Base-by-base conservation (phyloP, 2,888 invertebrate species). In the Lochmaea crataegi region DNA sequence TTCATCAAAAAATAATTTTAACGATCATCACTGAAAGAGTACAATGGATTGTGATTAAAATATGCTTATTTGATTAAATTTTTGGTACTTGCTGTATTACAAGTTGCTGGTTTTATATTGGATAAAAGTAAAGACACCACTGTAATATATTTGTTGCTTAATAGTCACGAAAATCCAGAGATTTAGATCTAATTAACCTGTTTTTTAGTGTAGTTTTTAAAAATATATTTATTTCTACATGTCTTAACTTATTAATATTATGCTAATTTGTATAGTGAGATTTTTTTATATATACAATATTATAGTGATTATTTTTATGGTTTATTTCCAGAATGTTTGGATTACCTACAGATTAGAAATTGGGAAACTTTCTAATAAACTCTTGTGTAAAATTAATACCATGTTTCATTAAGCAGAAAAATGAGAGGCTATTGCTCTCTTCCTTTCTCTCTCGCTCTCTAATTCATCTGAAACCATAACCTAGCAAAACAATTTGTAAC, bases 21-120 rank as follows among this genome's bases (percentile, higher is more conserved):
- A 32, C 32, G 32, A 32, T 7, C 32, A 7, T 32, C 32, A 32
- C 32, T 7, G 6, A 1, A 32, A 32, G 6, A 32, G 32, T 65
- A 48, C 48, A 48, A 48, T 18, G 38, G 10, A 32, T 26, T 53
- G 51, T 26, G 22, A 38, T 38, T 38, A 18, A 10, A 38, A 32
- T 38, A 18, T 42, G 32, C 41, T 16, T 14, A 63, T 63, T 45
- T 14, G 32, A 26, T 60, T 56, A 42, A 60, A 63, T 69, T 64
- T 70, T 70, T 70, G 70, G 45, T 65, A 53, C 64, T 70, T 26
- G 10, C 42, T 71, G 61, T 74, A 68, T 73, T 72, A 75, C 71
- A 72, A 69, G 71, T 74, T 76, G 72, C 75, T 77, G 77, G 69
- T 79, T 79, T 77, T 78, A 76, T 77, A 74, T 73, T 74, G 53